phyloP scores from a whole-genome alignment of 2,888 invertebrate genomes.

The Nebria brevicollis region DNA sequence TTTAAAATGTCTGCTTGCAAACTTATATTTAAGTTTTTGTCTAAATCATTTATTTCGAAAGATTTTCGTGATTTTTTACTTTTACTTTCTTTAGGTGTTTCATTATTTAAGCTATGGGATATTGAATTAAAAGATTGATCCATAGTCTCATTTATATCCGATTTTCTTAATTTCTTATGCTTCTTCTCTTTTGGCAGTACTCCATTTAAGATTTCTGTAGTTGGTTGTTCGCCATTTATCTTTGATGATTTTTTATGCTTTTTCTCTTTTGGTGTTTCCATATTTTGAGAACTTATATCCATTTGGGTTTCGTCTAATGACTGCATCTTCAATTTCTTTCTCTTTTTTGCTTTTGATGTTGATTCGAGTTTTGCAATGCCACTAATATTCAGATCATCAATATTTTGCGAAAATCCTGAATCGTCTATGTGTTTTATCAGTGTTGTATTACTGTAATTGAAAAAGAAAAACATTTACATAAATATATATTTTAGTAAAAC shows the following conservation, averaged over 20 bases:
- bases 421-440: background rate
- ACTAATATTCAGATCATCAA: background rate
- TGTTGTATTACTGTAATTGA: no score
- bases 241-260: no score
- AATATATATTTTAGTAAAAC: background rate
- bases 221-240: no score
- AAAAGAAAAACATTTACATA: no score
- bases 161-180: no score
- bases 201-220: no score
- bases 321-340: conserved; percentile 13
- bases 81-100: background rate
- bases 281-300: no score
- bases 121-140: background rate
- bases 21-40: background rate
- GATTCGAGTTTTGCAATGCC: conserved; percentile 9
- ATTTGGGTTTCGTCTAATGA: background rate
- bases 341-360: conserved; percentile 4
- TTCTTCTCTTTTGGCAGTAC: no score
- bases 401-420: conserved; percentile 4
- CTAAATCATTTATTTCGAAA: conserved; percentile 18
- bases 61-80: conserved; percentile 16
- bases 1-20: conserved; percentile 6
- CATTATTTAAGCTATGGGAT: conserved; percentile 13
- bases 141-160: background rate
- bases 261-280: no score